These are phyloP conservation scores for Venturia canescens DNA, from an alignment of 1,140 invertebrate species.

Conservation along the genomic window DNA sequence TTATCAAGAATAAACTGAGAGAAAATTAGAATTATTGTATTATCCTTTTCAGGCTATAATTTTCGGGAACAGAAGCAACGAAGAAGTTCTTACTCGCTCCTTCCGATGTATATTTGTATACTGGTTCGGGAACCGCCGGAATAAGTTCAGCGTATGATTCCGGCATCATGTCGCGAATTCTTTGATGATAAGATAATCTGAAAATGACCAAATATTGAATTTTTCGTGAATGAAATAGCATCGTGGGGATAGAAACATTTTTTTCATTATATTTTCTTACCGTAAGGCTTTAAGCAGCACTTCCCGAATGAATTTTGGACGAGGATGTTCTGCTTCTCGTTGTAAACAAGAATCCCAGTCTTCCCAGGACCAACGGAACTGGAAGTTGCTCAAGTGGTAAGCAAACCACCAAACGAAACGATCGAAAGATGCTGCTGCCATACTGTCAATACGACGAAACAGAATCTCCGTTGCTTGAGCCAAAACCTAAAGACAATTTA, in stretches of 20 bases:
- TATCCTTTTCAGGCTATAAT: neutral
- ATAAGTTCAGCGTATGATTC: slow-evolving; percentile 90
- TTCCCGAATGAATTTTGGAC: slow-evolving; percentile 97
- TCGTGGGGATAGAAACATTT: neutral
- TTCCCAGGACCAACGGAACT: slow-evolving; percentile 99
- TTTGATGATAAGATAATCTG: slow-evolving; percentile 96
- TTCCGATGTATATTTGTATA: slow-evolving; percentile 90
- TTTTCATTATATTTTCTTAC: slow-evolving; percentile 72
- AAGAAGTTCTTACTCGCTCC: slow-evolving; percentile 83
- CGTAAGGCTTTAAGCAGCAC: slow-evolving; percentile 93
- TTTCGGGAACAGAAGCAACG: neutral
- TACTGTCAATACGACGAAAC: slow-evolving; percentile 96
- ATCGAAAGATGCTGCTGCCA: slow-evolving; percentile 98
- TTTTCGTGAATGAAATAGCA: neutral
- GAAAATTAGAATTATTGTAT: too few relatives aligned
- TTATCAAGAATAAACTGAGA: too few relatives aligned
- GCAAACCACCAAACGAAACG: slow-evolving; percentile 98
- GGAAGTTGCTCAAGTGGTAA: slow-evolving; percentile 99
- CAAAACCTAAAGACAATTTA: slow-evolving; percentile 79
- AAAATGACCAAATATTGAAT: slow-evolving; percentile 56
- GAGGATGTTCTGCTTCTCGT: slow-evolving; percentile 93
- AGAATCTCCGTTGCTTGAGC: slow-evolving; percentile 98
- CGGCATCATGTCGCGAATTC: slow-evolving; percentile 95
- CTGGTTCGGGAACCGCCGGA: slow-evolving; percentile 86
- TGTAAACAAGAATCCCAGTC: slow-evolving; percentile 92